phyloP scores from a whole-genome alignment of 2,113 vertebrate genomes.

The Tiliqua scincoides region DNA sequence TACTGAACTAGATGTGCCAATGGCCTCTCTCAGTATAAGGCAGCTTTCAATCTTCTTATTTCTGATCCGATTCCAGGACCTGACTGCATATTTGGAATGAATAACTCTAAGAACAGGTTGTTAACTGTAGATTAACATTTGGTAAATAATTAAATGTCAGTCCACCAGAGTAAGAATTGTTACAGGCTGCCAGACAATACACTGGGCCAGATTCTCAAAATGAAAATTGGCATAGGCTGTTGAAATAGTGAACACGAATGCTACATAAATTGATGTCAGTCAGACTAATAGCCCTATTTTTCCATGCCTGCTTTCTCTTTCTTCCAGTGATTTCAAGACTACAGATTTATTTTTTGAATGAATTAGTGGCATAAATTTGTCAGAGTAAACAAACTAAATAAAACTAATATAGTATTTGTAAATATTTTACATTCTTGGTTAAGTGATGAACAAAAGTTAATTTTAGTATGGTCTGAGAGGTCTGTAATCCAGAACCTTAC shows the following conservation, averaged over 20 bases:
- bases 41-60: too few relatives aligned
- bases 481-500: background rate
- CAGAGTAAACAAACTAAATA: background rate
- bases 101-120: background rate
- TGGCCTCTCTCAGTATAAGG: too few relatives aligned
- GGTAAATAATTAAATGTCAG: background rate
- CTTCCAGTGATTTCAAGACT: background rate
- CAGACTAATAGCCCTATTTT: background rate
- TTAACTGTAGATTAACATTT: background rate
- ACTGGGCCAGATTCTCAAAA: slow-evolving; percentile 18
- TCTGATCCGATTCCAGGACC: background rate
- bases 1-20: too few relatives aligned
- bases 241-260: background rate
- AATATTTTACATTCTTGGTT: background rate
- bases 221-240: background rate
- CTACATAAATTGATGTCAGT: background rate
- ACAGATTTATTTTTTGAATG: background rate
- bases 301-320: background rate
- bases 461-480: background rate
- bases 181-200: background rate
- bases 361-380: background rate
- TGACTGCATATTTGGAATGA: background rate
- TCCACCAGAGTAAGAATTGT: background rate
- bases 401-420: background rate
- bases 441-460: background rate